These are phyloP conservation scores for Epistrophella euchroma DNA, from an alignment of 2,888 invertebrate species.

Conservation along the genomic window DNA sequence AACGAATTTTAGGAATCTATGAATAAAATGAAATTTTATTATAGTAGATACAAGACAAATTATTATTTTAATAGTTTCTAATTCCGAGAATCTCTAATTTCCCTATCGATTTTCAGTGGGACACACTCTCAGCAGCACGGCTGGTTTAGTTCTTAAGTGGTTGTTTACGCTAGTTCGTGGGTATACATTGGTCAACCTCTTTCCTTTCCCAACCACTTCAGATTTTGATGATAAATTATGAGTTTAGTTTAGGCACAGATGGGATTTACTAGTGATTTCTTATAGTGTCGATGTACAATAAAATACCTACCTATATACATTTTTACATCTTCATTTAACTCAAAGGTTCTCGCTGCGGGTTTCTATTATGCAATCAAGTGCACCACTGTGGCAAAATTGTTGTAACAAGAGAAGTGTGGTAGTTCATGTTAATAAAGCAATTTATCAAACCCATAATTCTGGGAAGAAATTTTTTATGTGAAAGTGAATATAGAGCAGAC, in stretches of 20 bases:
- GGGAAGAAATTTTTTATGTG: slow-evolving; percentile 38
- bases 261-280: slow-evolving; percentile 14
- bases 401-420: slow-evolving; percentile 51
- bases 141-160: slow-evolving; percentile 42
- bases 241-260: slow-evolving; percentile 55
- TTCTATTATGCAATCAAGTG: slow-evolving; percentile 43
- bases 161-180: slow-evolving; percentile 58
- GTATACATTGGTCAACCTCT: slow-evolving; percentile 74
- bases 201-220: slow-evolving; percentile 42
- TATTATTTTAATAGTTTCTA: slow-evolving; percentile 50
- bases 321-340: slow-evolving; percentile 13
- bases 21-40: slow-evolving; percentile 61
- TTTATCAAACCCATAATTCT: slow-evolving; percentile 68
- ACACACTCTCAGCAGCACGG: slow-evolving; percentile 1
- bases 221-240: slow-evolving; percentile 66
- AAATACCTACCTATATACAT: background rate
- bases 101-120: slow-evolving; percentile 40
- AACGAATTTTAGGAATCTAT: slow-evolving; percentile 89
- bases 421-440: slow-evolving; percentile 66
- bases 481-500: slow-evolving; percentile 42
- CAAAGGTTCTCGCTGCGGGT: slow-evolving; percentile 43
- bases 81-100: slow-evolving; percentile 57
- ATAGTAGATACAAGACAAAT: slow-evolving; percentile 25
- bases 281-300: background rate
- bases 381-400: slow-evolving; percentile 16